A percentile compares a stretch with the other conserved stretches of the same genome.
Evolutionary conservation across 2,888 invertebrate species (phyloP).

Genomic region (Scaptomyza parva): DNA sequence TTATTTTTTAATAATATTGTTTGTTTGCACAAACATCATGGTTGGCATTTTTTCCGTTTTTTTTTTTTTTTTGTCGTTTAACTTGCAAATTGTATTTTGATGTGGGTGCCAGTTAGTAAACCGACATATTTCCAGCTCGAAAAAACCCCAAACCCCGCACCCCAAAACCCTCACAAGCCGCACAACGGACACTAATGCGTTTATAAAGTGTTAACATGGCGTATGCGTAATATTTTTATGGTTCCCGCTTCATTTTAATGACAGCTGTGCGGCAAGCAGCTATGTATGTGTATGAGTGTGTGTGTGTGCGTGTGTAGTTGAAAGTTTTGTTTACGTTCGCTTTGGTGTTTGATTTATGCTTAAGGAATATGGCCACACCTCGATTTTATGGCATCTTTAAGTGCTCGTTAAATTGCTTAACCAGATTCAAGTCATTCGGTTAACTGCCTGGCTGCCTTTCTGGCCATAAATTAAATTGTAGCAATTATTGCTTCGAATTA

Average conservation of each 20-base stretch:
- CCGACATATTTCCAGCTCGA: constrained; percentile 6
- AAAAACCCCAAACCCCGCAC: too few species aligned
- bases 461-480: constrained; percentile 65
- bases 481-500: constrained; percentile 62
- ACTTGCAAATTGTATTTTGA: constrained; percentile 72
- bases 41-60: constrained; percentile 9
- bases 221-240: constrained; percentile 64
- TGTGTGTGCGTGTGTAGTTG: constrained; percentile 9
- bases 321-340: constrained; percentile 10
- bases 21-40: constrained; percentile 26
- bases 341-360: constrained; percentile 57
- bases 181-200: constrained; percentile 63
- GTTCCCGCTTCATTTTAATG: constrained; percentile 48
- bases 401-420: constrained; percentile 55
- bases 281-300: not conserved
- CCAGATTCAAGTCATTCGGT: constrained; percentile 33
- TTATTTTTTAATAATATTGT: constrained; percentile 16
- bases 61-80: constrained; percentile 40
- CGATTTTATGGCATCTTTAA: constrained; percentile 55
- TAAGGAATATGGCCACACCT: constrained; percentile 59
- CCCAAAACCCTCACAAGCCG: too few species aligned
- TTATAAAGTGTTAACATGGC: constrained; percentile 78
- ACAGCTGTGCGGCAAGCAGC: constrained; percentile 45
- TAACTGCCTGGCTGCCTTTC: constrained; percentile 14
- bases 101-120: constrained; percentile 42